Evolutionary conservation across 2,888 invertebrate genomes (phyloP).

Genomic region (Frankliniella fusca): DNA sequence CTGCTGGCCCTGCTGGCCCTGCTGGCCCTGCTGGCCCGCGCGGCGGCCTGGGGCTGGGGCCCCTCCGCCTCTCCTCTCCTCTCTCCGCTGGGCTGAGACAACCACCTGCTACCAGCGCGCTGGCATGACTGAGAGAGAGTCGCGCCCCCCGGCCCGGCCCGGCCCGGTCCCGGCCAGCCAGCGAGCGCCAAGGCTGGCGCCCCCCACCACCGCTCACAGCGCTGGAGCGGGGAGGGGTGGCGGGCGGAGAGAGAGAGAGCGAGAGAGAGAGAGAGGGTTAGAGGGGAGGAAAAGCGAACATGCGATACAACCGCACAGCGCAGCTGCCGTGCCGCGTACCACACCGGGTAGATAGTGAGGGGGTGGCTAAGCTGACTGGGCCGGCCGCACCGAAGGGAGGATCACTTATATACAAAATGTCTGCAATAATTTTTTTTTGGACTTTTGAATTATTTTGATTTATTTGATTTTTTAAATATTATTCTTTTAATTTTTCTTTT

Average conservation of each 20-base stretch:
- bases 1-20: neutral
- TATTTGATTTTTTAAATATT: no score
- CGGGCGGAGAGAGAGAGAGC: neutral
- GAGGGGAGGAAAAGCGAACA: neutral
- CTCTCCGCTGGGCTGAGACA: conserved; percentile 1
- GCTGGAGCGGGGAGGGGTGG: neutral
- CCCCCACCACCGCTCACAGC: neutral
- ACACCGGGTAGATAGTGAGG: neutral
- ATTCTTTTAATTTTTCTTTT: no score
- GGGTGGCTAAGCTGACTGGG: no score
- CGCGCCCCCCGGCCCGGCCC: neutral
- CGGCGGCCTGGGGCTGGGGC: neutral
- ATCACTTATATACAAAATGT: no score
- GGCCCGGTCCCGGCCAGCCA: neutral
- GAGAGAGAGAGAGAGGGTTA: neutral
- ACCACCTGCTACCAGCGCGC: conserved; percentile 23
- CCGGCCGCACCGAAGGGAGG: no score
- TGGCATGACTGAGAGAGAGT: neutral
- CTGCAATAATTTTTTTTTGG: no score
- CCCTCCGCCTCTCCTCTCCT: neutral
- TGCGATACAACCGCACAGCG: neutral
- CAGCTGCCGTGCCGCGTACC: neutral
- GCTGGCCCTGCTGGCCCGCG: neutral
- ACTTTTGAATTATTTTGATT: no score
- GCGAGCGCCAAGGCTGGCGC: neutral